Conservation (phyloP, 2,797 vertebrate species). For the Gadopsis bispinosus region DNA sequence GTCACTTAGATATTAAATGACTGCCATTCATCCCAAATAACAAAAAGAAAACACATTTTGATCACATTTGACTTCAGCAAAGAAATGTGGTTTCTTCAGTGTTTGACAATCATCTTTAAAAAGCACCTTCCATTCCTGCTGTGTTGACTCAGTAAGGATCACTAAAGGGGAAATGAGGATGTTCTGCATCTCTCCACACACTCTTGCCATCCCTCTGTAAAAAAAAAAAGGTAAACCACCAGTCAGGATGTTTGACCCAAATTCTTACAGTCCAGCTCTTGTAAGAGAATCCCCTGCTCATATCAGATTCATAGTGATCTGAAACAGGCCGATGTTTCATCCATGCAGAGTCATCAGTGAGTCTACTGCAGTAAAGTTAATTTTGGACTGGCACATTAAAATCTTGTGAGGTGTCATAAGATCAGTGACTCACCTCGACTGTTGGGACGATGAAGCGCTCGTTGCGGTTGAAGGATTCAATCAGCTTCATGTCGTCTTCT, state of each 20-base stretch:
- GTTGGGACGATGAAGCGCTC: constrained; percentile 78
- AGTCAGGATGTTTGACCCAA: background rate
- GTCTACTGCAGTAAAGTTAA: constrained; percentile 15
- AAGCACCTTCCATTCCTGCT: background rate
- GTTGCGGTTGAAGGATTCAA: constrained; percentile 75
- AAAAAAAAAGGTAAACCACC: background rate
- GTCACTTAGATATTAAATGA: background rate
- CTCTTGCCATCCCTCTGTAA: constrained; percentile 75
- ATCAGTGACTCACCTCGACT: constrained; percentile 68
- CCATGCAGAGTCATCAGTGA: constrained; percentile 7
- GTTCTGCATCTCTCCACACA: constrained; percentile 82
- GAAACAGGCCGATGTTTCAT: constrained; percentile 12
- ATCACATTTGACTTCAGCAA: background rate
- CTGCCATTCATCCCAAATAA: background rate
- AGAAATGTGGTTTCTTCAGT: background rate
- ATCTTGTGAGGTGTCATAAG: background rate
- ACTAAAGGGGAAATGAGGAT: constrained; percentile 85
- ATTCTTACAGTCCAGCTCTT: background rate
- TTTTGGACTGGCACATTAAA: constrained; percentile 7
- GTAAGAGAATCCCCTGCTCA: background rate
- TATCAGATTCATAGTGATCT: background rate
- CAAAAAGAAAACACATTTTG: background rate
- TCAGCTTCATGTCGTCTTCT: constrained; percentile 76
- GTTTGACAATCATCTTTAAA: background rate
- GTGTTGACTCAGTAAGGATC: constrained; percentile 72